These are phyloP conservation scores for Drosophila algonquin DNA, from an alignment of 2,888 invertebrate genomes.

Conservation along the genomic window DNA sequence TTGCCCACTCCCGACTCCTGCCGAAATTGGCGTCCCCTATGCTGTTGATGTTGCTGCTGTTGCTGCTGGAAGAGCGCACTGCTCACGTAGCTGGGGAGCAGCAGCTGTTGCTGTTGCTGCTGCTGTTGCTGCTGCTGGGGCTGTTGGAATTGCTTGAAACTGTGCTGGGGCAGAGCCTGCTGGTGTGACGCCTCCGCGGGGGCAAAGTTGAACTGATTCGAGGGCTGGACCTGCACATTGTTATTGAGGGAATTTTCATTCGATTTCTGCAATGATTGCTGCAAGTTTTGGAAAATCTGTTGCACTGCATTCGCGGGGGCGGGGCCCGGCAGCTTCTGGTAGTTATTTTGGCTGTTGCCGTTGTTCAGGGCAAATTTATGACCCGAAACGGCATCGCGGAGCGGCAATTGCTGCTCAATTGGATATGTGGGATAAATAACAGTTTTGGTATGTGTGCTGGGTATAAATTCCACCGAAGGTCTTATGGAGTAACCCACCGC, in stretches of 20 bases:
- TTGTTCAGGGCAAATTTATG: constrained; percentile 82
- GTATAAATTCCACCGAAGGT: constrained; percentile 83
- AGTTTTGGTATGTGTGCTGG: constrained; percentile 77
- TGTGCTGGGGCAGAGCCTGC: constrained; percentile 75
- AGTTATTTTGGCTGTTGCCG: constrained; percentile 49
- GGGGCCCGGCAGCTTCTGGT: constrained; percentile 54
- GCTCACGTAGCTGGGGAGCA: constrained; percentile 71
- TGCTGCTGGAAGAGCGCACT: constrained; percentile 59
- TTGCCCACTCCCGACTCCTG: constrained; percentile 87
- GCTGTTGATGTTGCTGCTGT: constrained; percentile 74
- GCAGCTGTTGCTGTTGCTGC: constrained; percentile 62
- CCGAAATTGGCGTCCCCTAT: constrained; percentile 85
- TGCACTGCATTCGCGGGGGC: constrained; percentile 74
- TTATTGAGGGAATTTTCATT: constrained; percentile 58
- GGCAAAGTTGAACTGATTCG: constrained; percentile 81
- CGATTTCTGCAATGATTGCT: constrained; percentile 73
- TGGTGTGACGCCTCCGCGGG: constrained; percentile 76
- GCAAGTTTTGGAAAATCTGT: constrained; percentile 79
- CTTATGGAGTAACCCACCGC: constrained; percentile 81
- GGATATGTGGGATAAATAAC: constrained; percentile 80
- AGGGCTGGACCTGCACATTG: constrained; percentile 79
- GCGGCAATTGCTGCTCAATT: constrained; percentile 86
- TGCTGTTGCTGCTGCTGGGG: constrained; percentile 61
- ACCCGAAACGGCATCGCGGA: constrained; percentile 85
- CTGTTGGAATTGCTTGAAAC: constrained; percentile 77